These are phyloP conservation scores for Papilio machaon DNA, from an alignment of 1,140 invertebrate species.

Conservation along the genomic window DNA sequence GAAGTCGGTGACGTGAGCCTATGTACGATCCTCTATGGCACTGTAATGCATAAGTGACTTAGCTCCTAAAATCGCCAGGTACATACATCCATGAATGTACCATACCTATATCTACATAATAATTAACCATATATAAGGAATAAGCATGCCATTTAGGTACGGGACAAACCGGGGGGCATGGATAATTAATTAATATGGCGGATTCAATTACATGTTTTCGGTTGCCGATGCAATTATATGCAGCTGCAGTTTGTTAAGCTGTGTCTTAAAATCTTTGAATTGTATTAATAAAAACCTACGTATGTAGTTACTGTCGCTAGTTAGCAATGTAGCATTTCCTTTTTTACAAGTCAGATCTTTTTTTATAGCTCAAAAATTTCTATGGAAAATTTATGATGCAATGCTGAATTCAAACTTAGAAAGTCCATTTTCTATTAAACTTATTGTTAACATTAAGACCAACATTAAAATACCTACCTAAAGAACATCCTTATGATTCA, in stretches of 20 bases:
- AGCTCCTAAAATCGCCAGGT: too few relatives aligned
- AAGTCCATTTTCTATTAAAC: not conserved
- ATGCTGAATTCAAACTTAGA: too few relatives aligned
- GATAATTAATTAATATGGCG: constrained; percentile 71
- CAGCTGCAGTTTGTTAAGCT: constrained; percentile 24
- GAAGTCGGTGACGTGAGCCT: too few relatives aligned
- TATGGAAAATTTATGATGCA: too few relatives aligned
- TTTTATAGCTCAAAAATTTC: too few relatives aligned
- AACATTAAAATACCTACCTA: not conserved
- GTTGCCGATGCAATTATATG: constrained; percentile 25
- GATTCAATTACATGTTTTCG: constrained; percentile 57
- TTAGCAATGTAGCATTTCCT: too few relatives aligned
- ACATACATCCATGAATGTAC: too few relatives aligned
- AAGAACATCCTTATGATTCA: constrained; percentile 45
- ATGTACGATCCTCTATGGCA: too few relatives aligned
- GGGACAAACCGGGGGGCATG: constrained; percentile 46
- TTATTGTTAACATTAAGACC: too few relatives aligned
- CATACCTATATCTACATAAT: not conserved
- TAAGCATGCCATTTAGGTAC: constrained; percentile 50
- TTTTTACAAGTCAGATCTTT: not conserved
- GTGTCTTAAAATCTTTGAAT: not conserved
- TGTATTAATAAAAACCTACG: too few relatives aligned
- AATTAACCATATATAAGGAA: not conserved
- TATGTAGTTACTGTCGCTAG: too few relatives aligned
- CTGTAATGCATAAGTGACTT: too few relatives aligned